Percentiles rank a stretch among this genome's conserved stretches.
Conservation (phyloP, 2,113 vertebrate genomes). For the Malurus cyaneus region DNA sequence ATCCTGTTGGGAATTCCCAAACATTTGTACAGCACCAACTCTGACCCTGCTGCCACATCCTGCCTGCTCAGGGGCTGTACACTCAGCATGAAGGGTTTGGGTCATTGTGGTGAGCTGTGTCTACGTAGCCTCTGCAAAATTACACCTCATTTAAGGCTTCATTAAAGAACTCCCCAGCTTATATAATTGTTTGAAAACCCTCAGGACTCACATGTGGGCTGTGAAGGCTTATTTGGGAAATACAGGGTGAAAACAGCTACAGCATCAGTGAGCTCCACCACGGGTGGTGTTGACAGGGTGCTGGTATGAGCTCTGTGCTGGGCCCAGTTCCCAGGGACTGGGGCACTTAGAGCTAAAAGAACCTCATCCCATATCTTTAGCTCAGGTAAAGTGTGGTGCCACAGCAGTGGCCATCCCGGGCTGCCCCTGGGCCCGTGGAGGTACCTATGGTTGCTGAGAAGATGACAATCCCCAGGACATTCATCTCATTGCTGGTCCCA, state of each 20-base stretch:
- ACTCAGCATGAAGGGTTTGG: rapidly evolving
- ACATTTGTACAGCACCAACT: rapidly evolving
- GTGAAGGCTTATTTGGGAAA: background rate
- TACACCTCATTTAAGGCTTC: background rate
- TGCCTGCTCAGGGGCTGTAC: background rate
- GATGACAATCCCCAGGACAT: slow-evolving; percentile 88
- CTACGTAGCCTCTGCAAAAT: background rate
- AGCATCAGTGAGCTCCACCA: background rate
- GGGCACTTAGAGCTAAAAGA: background rate
- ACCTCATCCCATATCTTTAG: rapidly evolving
- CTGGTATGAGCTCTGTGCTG: rapidly evolving
- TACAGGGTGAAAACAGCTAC: background rate
- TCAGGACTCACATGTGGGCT: rapidly evolving
- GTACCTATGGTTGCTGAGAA: slow-evolving; percentile 90
- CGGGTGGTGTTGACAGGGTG: rapidly evolving
- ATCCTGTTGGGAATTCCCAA: background rate
- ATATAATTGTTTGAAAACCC: background rate
- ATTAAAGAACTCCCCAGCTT: background rate
- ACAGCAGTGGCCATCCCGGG: background rate
- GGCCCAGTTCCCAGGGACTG: background rate
- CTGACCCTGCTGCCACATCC: background rate
- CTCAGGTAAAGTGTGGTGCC: rapidly evolving
- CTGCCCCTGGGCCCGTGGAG: rapidly evolving
- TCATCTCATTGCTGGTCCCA: slow-evolving; percentile 88
- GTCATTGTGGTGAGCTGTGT: rapidly evolving